A percentile compares a stretch with the other conserved stretches of the same genome.
These are phyloP conservation scores for Ceratitis capitata DNA, from an alignment of 1,140 invertebrate species.

Conservation along the genomic window DNA sequence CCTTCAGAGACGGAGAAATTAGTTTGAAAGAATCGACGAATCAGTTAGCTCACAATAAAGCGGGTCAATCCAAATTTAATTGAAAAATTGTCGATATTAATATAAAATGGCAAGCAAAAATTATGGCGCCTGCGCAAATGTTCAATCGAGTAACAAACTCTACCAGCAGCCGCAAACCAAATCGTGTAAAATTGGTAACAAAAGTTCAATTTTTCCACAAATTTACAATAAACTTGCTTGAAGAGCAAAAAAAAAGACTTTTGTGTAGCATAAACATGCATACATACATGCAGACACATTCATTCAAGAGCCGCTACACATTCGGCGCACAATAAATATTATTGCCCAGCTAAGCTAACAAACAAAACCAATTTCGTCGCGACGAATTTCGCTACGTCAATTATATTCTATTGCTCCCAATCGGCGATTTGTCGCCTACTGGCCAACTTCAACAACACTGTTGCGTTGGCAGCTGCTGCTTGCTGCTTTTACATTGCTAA, in stretches of 20 bases:
- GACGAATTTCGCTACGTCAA: conserved; percentile 23
- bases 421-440: conserved; percentile 5
- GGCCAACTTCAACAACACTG: background rate
- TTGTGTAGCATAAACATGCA: background rate
- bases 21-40: no score
- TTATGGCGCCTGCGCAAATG: background rate
- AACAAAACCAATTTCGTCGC: background rate
- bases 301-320: background rate
- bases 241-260: background rate
- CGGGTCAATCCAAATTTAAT: no score
- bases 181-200: background rate
- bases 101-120: background rate
- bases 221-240: background rate
- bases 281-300: background rate
- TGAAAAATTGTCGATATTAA: no score
- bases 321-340: background rate
- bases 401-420: conserved; percentile 16
- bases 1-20: no score
- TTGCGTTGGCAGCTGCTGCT: background rate
- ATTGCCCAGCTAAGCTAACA: background rate
- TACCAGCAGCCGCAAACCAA: background rate
- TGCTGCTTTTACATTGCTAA: background rate
- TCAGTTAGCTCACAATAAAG: no score
- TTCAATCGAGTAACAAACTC: background rate
- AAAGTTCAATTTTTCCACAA: background rate